Base-by-base conservation (phyloP, 53 echinoderm and acorn worm genomes). In the Luidia sarsii region DNA sequence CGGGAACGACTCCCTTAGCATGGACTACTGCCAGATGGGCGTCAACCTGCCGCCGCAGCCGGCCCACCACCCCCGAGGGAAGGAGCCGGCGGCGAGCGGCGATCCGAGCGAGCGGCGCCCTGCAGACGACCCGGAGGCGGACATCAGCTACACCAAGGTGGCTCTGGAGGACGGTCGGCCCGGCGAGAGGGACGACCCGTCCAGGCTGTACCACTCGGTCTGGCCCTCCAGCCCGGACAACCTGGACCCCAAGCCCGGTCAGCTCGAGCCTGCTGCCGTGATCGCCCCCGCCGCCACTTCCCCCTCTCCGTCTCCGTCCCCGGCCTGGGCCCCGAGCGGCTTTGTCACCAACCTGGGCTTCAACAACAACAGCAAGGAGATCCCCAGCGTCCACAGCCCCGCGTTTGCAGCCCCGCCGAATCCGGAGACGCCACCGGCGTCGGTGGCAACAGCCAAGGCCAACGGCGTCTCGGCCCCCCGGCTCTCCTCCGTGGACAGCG, bases 361-460 rank as follows among this genome's bases (percentile, higher is more conserved):
- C 48, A 77, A 77, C 60, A 77, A 77, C 59, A 77, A 77, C 72
- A 72, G 56, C 45, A 77, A 77, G 46, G 62, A 77, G n/a, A 77
- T 77, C 15, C 77, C 77, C 7, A 48, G 61, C 45, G 45, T 77
- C 45, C 77, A 77, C 13, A n/a, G n/a, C n/a, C n/a, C n/a, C n/a
- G n/a, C n/a, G n/a, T n/a, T n/a, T n/a, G n/a, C n/a, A n/a, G 41
- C 61, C 61, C 29, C 6, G 3, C 25, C 20, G 22, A 7, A 22
- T 23, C 11, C 24, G n/a, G 59, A 60, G 46, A 60, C 39, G 38
- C 59, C 77, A 5, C 61, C 59, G 61, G 21, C 61, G 45, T 46
- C 61, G 3, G 77, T 77, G 30, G 77, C 77, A 30, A 61, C 60
- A 5, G 77, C 77, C 0, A 8, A 21, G 30, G 45, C 3, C 29